These are phyloP conservation scores for Mormyrus proboscirostris DNA, from an alignment of 2,797 vertebrate species.

Conservation along the genomic window DNA sequence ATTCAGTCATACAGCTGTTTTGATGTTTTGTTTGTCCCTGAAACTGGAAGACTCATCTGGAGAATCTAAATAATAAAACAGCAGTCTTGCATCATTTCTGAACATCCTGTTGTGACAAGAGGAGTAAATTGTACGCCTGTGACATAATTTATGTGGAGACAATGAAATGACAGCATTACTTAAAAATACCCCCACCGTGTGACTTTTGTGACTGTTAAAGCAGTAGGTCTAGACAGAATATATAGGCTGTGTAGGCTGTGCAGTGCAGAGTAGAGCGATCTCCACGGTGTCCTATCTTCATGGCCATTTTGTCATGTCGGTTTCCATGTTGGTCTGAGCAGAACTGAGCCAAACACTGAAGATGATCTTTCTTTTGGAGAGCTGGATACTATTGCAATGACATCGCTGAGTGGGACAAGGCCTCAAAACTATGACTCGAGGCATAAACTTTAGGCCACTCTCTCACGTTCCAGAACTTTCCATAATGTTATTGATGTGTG, in stretches of 20 bases:
- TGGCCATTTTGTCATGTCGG: not conserved
- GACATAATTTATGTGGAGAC: not conserved
- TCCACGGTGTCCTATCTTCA: not conserved
- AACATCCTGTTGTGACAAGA: not conserved
- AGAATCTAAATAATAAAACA: not conserved
- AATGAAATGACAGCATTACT: not conserved
- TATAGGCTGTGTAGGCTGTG: not conserved
- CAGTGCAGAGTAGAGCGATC: not conserved
- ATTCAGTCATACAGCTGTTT: not conserved
- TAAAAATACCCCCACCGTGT: not conserved
- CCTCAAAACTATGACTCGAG: not conserved
- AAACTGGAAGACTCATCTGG: not conserved
- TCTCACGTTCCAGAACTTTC: not conserved
- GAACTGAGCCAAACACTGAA: not conserved
- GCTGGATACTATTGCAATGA: slow-evolving; percentile 1
- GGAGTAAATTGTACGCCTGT: not conserved
- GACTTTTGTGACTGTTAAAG: not conserved
- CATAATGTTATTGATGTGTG: not conserved
- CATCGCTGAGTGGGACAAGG: not conserved
- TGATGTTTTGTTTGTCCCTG: not conserved
- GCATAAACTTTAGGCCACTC: slow-evolving; percentile 2
- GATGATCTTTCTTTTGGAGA: not conserved
- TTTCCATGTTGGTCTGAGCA: not conserved
- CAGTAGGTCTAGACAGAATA: not conserved
- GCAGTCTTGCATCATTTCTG: not conserved